phyloP scores from a whole-genome alignment of 2,888 invertebrate species.

The Gisinianus flammeolus region DNA sequence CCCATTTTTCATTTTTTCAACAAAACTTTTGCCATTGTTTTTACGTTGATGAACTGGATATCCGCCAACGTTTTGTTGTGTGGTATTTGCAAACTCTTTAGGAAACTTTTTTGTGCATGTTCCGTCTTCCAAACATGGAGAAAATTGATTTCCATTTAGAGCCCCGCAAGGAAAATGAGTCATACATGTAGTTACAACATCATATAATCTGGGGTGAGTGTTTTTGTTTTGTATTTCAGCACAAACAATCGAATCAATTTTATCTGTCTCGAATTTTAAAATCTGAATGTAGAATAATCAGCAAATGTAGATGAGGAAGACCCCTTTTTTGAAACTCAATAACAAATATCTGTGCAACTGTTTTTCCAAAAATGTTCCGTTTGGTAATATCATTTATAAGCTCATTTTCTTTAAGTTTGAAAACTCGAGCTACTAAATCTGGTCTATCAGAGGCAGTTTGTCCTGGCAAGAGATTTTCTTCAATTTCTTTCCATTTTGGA shows the following conservation, averaged over 20 bases:
- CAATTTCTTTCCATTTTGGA: constrained; percentile 38
- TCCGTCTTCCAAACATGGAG: constrained; percentile 35
- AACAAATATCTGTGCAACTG: constrained; percentile 45
- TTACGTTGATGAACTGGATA: constrained; percentile 60
- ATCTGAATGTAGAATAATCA: constrained; percentile 46
- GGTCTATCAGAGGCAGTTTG: constrained; percentile 60
- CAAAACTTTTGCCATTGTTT: constrained; percentile 44
- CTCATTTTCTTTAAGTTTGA: constrained; percentile 59
- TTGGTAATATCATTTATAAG: background rate
- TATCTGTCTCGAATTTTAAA: constrained; percentile 40
- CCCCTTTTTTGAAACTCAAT: constrained; percentile 58
- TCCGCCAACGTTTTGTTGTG: constrained; percentile 58
- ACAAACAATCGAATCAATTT: constrained; percentile 50
- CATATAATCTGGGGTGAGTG: constrained; percentile 44
- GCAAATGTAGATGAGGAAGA: constrained; percentile 53
- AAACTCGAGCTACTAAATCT: constrained; percentile 61
- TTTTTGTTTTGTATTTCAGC: constrained; percentile 56
- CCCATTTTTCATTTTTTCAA: constrained; percentile 5
- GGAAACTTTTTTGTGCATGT: constrained; percentile 57
- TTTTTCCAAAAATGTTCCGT: background rate
- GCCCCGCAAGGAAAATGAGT: constrained; percentile 48
- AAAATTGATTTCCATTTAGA: constrained; percentile 48
- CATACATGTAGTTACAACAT: constrained; percentile 51
- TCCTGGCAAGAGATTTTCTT: constrained; percentile 57
- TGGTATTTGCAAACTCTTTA: constrained; percentile 57